These are phyloP conservation scores for Trematocara nigrifrons DNA, from an alignment of 2,113 vertebrate species.

Conservation along the genomic window DNA sequence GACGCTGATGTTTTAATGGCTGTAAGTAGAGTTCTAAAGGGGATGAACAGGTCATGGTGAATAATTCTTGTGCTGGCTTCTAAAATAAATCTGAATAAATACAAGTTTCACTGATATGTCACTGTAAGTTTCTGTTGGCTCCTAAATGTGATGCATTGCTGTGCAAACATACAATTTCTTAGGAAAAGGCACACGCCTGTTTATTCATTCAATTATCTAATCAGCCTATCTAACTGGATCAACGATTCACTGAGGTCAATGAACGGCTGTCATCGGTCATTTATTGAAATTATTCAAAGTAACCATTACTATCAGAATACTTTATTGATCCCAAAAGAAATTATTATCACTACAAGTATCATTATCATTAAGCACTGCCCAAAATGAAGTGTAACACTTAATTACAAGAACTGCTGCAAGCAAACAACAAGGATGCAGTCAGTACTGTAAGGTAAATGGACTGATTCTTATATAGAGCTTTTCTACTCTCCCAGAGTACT, in stretches of 20 bases:
- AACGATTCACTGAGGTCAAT: not conserved
- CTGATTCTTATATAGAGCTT: too few relatives aligned
- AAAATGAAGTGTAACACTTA: not conserved
- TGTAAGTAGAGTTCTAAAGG: not conserved
- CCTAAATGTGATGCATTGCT: not conserved
- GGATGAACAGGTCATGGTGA: conserved; percentile 3
- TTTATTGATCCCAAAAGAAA: not conserved
- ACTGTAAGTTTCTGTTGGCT: not conserved
- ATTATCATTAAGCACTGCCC: not conserved
- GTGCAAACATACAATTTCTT: not conserved
- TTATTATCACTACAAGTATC: not conserved
- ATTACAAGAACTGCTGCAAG: not conserved
- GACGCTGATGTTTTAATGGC: conserved; percentile 30
- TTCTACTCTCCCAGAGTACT: too few relatives aligned
- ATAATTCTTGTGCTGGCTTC: not conserved
- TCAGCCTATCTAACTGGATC: not conserved
- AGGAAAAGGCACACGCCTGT: not conserved
- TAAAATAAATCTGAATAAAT: not conserved
- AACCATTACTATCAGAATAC: not conserved
- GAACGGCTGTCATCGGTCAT: not conserved
- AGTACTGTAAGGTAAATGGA: too few relatives aligned
- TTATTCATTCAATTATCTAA: not conserved
- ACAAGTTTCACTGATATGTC: not conserved
- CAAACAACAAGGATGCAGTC: not conserved
- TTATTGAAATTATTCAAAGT: not conserved